A percentile compares a stretch with the other conserved stretches of the same genome.
Evolutionary conservation across 2,888 invertebrate species (phyloP).

Genomic region (Baccha elongata): DNA sequence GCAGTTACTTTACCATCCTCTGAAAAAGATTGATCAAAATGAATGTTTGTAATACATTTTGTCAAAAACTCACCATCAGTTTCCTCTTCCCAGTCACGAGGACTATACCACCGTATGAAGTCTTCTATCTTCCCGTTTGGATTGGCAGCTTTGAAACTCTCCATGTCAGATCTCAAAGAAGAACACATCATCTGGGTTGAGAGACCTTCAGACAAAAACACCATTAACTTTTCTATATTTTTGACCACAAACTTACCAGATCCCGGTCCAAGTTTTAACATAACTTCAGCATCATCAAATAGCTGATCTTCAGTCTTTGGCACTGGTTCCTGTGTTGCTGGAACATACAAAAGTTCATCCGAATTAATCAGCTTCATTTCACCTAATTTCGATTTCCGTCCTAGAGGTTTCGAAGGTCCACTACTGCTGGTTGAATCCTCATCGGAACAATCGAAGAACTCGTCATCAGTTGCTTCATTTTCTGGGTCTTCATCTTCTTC

Average conservation of each 20-base stretch:
- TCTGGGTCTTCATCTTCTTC: slow-evolving; percentile 62
- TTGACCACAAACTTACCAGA: slow-evolving; percentile 81
- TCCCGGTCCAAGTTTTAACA: slow-evolving; percentile 93
- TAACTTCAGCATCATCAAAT: slow-evolving; percentile 95
- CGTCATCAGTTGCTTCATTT: slow-evolving; percentile 83
- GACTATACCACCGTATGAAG: slow-evolving; percentile 99
- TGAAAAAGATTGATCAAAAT: slow-evolving; percentile 29
- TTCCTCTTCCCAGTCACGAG: slow-evolving; percentile 94
- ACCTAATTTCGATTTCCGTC: slow-evolving; percentile 87
- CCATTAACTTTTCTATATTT: neutral
- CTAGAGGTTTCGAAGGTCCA: slow-evolving; percentile 86
- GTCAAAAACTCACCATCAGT: slow-evolving; percentile 76
- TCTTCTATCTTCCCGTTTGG: slow-evolving; percentile 95
- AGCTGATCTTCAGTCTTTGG: slow-evolving; percentile 99
- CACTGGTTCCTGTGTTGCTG: slow-evolving; percentile 94
- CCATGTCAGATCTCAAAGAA: slow-evolving; percentile 97
- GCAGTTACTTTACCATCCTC: slow-evolving; percentile 82
- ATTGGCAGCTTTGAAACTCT: slow-evolving; percentile 99
- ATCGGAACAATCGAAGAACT: slow-evolving; percentile 92
- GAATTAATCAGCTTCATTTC: slow-evolving; percentile 87
- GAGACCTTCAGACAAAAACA: slow-evolving; percentile 83
- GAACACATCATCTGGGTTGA: slow-evolving; percentile 97
- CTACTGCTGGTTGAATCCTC: slow-evolving; percentile 80
- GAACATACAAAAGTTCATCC: slow-evolving; percentile 90
- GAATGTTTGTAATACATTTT: neutral